Percentiles rank a stretch among this genome's conserved stretches.
Evolutionary conservation across 1,140 invertebrate species (phyloP).

Genomic region (Melanaphis sacchari): DNA sequence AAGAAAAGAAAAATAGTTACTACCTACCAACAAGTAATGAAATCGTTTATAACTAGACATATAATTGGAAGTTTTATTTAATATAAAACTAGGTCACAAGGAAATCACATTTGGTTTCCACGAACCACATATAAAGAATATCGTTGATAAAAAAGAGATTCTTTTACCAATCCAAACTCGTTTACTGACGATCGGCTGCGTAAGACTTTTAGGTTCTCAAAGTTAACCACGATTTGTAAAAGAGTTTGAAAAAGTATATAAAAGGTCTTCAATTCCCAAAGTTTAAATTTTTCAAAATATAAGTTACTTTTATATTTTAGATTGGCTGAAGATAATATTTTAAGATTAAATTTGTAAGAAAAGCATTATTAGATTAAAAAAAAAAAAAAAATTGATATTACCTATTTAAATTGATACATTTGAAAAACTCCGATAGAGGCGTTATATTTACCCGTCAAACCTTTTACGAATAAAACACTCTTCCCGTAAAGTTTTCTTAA

Average conservation of each 20-base stretch:
- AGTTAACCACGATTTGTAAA: neutral
- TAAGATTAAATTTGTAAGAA: neutral
- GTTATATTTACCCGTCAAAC: neutral
- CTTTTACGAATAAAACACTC: neutral
- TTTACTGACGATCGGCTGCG: neutral
- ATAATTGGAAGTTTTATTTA: neutral
- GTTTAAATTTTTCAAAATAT: neutral
- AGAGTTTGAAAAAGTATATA: neutral
- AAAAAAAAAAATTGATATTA: neutral
- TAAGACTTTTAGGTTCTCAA: slow-evolving; percentile 6
- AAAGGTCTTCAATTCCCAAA: neutral
- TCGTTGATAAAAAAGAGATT: neutral
- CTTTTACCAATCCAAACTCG: neutral
- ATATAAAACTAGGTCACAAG: neutral
- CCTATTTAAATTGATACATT: neutral
- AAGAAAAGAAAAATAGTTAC: neutral
- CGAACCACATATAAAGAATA: neutral
- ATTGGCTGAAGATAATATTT: neutral
- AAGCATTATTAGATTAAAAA: neutral
- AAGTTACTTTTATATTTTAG: neutral
- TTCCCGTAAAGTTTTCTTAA: neutral
- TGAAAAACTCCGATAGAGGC: neutral
- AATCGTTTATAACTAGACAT: neutral
- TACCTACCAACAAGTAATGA: neutral
- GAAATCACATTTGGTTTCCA: neutral